Evolutionary conservation across 2,888 invertebrate genomes (phyloP).

Genomic region (Trisateles emortualis): DNA sequence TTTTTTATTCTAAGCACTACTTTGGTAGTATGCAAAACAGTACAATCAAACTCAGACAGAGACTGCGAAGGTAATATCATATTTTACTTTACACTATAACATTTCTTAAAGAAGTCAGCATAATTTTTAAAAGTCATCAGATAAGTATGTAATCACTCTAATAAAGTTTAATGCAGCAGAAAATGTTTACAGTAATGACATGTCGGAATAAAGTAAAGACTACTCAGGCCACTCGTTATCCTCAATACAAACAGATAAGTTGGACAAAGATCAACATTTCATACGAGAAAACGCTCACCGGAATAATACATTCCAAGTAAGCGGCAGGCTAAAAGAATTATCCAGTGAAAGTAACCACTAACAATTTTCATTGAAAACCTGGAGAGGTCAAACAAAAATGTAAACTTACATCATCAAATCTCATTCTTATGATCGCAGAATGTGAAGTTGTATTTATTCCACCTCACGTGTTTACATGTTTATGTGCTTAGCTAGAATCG

Average conservation of each 20-base stretch:
- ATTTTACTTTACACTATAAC: not conserved
- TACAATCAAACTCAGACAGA: too few species aligned
- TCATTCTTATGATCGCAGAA: slow-evolving; percentile 9
- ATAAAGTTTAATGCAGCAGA: slow-evolving; percentile 15
- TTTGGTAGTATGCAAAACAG: too few species aligned
- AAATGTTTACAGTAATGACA: slow-evolving; percentile 10
- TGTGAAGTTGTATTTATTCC: slow-evolving; percentile 22
- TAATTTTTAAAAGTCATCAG: not conserved
- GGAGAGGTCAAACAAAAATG: not conserved
- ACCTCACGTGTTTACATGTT: slow-evolving; percentile 25
- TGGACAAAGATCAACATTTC: slow-evolving; percentile 1
- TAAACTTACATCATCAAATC: not conserved
- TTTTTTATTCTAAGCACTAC: too few species aligned
- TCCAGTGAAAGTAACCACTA: not conserved
- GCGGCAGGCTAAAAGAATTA: not conserved
- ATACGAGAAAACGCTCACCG: not conserved
- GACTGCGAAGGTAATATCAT: too few species aligned
- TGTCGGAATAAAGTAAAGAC: not conserved
- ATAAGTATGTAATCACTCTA: not conserved
- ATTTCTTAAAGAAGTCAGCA: not conserved
- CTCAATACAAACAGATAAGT: slow-evolving; percentile 53
- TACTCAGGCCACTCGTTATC: slow-evolving; percentile 20
- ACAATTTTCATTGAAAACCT: not conserved
- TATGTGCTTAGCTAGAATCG: slow-evolving; percentile 34
- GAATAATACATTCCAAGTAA: not conserved